phyloP scores from a whole-genome alignment of 2,113 vertebrate genomes.

The Rissa tridactyla region DNA sequence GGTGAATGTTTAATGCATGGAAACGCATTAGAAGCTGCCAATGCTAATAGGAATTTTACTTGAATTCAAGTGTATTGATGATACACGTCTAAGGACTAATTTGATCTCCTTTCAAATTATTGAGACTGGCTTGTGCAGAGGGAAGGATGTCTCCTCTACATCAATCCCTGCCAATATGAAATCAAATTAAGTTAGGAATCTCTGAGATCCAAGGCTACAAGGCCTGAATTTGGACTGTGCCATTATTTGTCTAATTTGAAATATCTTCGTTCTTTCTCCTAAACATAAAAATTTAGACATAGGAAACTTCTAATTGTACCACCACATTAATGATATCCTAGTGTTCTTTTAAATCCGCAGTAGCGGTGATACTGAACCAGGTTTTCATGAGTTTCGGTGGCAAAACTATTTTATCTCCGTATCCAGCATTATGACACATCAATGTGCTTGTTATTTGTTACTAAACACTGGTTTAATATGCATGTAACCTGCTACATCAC shows the following conservation, averaged over 20 bases:
- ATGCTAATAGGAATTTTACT: not conserved
- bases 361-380: not conserved
- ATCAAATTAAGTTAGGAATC: not conserved
- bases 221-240: not conserved
- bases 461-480: not conserved
- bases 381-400: not conserved
- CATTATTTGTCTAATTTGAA: not conserved
- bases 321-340: not conserved
- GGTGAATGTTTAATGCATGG: not conserved
- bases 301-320: not conserved
- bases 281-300: not conserved
- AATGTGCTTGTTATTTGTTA: fast-evolving
- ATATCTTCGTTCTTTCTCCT: not conserved
- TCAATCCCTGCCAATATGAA: not conserved
- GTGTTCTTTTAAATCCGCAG: not conserved
- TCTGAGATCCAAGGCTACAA: not conserved
- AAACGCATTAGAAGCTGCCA: not conserved
- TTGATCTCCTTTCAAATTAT: not conserved
- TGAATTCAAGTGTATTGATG: not conserved
- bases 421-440: not conserved
- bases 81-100: not conserved
- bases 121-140: not conserved
- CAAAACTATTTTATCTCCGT: not conserved
- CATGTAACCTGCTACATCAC: not conserved
- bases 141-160: not conserved